A percentile compares a stretch with the other conserved stretches of the same genome.
These are phyloP conservation scores for Thymallus thymallus DNA, from an alignment of 2,113 vertebrate species.

Conservation along the genomic window DNA sequence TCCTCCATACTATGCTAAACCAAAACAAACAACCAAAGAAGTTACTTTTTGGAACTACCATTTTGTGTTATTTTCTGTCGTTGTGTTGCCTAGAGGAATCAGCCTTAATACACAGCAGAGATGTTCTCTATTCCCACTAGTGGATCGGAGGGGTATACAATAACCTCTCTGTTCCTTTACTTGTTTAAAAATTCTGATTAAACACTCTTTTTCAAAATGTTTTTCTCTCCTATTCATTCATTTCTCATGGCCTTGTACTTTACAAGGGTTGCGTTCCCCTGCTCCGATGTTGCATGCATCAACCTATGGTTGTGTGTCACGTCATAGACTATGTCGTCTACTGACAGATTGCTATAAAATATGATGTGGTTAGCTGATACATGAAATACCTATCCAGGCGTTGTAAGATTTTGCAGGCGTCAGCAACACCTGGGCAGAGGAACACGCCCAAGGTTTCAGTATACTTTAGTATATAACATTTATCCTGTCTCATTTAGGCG, in stretches of 20 bases:
- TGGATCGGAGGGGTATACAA: slow-evolving; percentile 6
- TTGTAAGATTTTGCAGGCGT: too few relatives aligned
- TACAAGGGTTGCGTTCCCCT: too few relatives aligned
- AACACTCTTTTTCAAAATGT: slow-evolving; percentile 40
- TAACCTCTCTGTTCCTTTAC: slow-evolving; percentile 6
- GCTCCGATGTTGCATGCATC: too few relatives aligned
- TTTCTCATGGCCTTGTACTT: background rate
- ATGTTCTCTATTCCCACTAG: slow-evolving; percentile 15
- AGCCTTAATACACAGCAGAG: background rate
- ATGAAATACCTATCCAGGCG: too few relatives aligned
- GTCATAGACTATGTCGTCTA: too few relatives aligned
- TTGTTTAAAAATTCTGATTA: slow-evolving; percentile 34
- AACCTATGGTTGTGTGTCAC: too few relatives aligned
- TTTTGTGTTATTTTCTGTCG: slow-evolving; percentile 36
- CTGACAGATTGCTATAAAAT: too few relatives aligned
- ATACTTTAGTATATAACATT: too few relatives aligned
- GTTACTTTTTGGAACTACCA: slow-evolving; percentile 8
- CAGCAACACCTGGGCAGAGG: too few relatives aligned
- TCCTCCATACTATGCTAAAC: slow-evolving; percentile 19
- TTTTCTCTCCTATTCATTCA: background rate
- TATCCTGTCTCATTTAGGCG: background rate
- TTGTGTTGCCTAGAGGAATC: slow-evolving; percentile 15
- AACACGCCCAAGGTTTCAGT: too few relatives aligned
- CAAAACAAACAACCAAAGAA: slow-evolving; percentile 44
- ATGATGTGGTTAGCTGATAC: too few relatives aligned